Base-by-base conservation (phyloP, 2,113 vertebrate genomes). In the Mustela lutreola region DNA sequence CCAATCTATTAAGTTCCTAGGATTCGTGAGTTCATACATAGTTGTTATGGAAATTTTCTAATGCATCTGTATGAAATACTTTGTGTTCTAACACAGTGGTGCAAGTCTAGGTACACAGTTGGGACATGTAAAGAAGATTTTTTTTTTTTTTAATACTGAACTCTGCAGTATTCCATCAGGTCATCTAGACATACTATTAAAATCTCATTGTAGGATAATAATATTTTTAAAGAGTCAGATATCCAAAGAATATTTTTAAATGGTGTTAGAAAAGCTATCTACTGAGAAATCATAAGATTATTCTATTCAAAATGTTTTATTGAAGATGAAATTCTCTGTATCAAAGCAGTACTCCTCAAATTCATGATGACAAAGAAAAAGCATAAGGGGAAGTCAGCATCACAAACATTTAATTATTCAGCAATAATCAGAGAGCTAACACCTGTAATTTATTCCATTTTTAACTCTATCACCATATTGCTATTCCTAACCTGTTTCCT, bases 241-340 rank as follows among this genome's bases (percentile, higher is more conserved):
- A 81, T 9, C 39, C 26, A n/a, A 91, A 87, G 36, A 91, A 62
- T 70, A 33, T 50, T 62, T 79, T 97, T 88, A 88, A 94, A 36
- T 63, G 12, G 18, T 60, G 4, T 94, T 94, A 95, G 71, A 65
- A 84, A n/a, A 36, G 28, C 2, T 86, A 75, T 33, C 33, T 58
- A 85, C 18, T 62, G n/a, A 18, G 62, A 79, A 63, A 18, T 58
- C 33, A n/a, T 1, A 76, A 21, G 28, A 14, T 24, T 5, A 1
- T 39, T 93, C 42, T 76, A 7, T 58, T 92, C 19, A 50, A 11
- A 33, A 39, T 33, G 28, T 63, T 92, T 86, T 93, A 63, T 28
- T 19, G 53, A 83, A 83, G 11, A 73, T 31, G 80, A 84, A 80
- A 75, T 71, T 89, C 28, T 80, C 42, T 18, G 14, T 53, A 19